These are phyloP conservation scores for Melanaphis sacchari DNA, from an alignment of 1,140 invertebrate species.

Conservation along the genomic window DNA sequence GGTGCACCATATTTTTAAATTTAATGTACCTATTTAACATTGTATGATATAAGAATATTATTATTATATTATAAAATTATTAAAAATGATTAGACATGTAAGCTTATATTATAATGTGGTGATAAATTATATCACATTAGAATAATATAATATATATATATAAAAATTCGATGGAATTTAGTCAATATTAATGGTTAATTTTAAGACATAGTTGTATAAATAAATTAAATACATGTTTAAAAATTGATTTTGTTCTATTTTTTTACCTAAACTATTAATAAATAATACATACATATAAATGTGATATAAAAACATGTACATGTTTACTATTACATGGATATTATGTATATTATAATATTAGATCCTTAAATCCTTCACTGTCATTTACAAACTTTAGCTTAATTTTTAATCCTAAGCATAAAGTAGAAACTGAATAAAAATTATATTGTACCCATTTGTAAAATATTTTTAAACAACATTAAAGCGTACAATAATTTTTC, in stretches of 20 bases:
- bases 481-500: neutral
- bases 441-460: too few relatives aligned
- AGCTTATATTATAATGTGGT: constrained; percentile 46
- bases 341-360: neutral
- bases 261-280: neutral
- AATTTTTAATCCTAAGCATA: neutral
- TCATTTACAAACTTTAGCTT: neutral
- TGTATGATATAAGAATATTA: constrained; percentile 29
- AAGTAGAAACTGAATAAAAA: neutral
- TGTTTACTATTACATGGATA: neutral
- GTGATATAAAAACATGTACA: neutral
- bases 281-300: neutral
- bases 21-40: constrained; percentile 31
- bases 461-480: neutral
- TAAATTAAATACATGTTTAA: constrained; percentile 57
- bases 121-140: constrained; percentile 54
- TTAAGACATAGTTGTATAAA: constrained; percentile 54
- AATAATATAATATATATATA: constrained; percentile 25
- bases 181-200: constrained; percentile 57
- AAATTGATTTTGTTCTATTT: constrained; percentile 20
- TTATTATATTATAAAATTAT: constrained; percentile 50
- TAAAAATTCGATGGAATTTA: constrained; percentile 56
- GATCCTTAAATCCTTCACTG: neutral
- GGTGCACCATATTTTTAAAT: constrained; percentile 50
- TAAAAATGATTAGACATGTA: constrained; percentile 42